Percentiles rank a stretch among this genome's conserved stretches.
phyloP scores from a whole-genome alignment of 2,888 invertebrate species.

The Oxystoma pomonae region DNA sequence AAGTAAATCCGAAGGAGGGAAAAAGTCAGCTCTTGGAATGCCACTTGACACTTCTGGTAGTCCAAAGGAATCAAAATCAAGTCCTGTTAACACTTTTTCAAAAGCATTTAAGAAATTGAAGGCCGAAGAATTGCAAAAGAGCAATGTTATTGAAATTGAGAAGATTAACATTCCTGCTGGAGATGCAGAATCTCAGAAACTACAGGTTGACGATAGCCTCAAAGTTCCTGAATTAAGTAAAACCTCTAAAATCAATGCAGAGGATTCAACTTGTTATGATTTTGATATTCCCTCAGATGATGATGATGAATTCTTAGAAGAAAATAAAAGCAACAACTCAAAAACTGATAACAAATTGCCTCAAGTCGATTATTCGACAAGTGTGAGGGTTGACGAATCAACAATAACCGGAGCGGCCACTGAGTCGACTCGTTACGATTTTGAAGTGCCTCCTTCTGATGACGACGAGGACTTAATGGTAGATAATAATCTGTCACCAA shows the following conservation, averaged over 20 bases:
- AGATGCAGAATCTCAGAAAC: too few relatives aligned
- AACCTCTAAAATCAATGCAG: not conserved
- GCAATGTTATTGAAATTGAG: not conserved
- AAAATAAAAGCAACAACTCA: not conserved
- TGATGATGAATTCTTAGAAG: constrained; percentile 11
- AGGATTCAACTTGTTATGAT: constrained; percentile 24
- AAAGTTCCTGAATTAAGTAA: not conserved
- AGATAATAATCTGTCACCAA: not conserved
- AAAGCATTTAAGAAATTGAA: not conserved
- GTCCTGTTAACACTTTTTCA: not conserved
- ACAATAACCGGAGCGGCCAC: not conserved
- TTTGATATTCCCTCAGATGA: constrained; percentile 28
- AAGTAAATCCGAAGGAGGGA: not conserved
- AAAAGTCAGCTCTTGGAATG: not conserved
- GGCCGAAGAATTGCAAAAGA: not conserved
- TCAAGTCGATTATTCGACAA: not conserved
- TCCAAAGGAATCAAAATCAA: not conserved
- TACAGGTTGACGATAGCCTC: too few relatives aligned
- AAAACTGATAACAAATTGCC: not conserved
- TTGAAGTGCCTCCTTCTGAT: not conserved
- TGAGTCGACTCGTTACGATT: not conserved
- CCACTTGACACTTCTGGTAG: not conserved
- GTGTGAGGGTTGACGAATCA: not conserved
- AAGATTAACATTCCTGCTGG: too few relatives aligned
- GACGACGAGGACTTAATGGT: not conserved